Evolutionary conservation across 2,113 vertebrate genomes (phyloP), one percentile per base, ranked within the genome.

Genomic region (Morone saxatilis): DNA sequence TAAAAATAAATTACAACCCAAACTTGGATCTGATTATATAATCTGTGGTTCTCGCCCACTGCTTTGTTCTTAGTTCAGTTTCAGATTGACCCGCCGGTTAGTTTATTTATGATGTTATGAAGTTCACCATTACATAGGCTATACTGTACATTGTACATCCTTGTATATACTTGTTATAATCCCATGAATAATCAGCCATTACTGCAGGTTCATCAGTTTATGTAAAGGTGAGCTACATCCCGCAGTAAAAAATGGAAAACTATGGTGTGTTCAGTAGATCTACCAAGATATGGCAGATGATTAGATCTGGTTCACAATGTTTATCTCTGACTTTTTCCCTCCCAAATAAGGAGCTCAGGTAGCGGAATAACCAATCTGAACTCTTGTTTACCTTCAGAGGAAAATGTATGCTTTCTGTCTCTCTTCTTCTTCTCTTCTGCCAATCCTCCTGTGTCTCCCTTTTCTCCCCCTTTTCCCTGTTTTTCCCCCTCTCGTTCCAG

Each of bases 81-180:
- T 7, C 16, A 12, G 54, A 25, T 25, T 57, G 54, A 57, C 22
- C 12, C 11, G 13, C 54, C 11, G 7, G 22, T 7, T 31, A 60
- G n/a, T 67, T 17, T 73, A 7, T 36, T 31, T 13, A 45, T 9
- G 31, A 4, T 57, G 38, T 51, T 12, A 40, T 31, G 47, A 65
- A 65, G 41, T 50, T 71, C 51, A 50, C 16, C 31, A n/a, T 70
- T 48, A 38, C 38, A 48, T 10, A 11, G 3, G 2, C 38, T n/a
- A 0, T 31, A 14, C 4, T 22, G 5, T 17, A 10, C 41, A 25
- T 25, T 68, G 11, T 19, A 47, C 54, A 17, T 47, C 19, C 17
- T n/a, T 78, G 61, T 78, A 77, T 77, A 83, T 59, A 83, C 36
- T 56, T 83, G 66, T 83, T 71, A 71, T 56, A 50, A 48, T 25